Evolutionary conservation across 1,140 invertebrate genomes (phyloP).

Genomic region (Dreissena polymorpha): DNA sequence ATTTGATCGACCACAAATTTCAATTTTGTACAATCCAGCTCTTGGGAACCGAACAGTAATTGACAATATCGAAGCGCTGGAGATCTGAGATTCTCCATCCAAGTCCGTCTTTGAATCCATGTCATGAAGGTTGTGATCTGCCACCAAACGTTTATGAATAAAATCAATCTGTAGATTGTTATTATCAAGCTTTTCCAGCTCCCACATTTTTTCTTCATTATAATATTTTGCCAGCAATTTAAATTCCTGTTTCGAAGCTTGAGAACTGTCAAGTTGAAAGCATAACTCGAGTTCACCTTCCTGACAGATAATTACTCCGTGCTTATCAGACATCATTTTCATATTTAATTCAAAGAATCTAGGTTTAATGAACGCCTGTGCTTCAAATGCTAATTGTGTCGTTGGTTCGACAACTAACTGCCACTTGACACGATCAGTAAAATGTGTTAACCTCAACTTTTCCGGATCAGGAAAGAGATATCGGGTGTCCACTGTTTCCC

Average conservation of each 20-base stretch:
- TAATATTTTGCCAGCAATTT: slow-evolving; percentile 6
- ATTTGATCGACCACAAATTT: slow-evolving; percentile 14
- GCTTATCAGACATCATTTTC: background rate
- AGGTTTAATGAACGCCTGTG: slow-evolving; percentile 16
- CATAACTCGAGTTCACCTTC: slow-evolving; percentile 20
- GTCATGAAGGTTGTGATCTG: background rate
- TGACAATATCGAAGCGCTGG: background rate
- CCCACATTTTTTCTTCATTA: slow-evolving; percentile 18
- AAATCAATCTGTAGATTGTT: slow-evolving; percentile 14
- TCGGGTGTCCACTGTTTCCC: background rate
- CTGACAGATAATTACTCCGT: background rate
- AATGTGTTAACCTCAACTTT: slow-evolving; percentile 20
- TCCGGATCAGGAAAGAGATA: slow-evolving; percentile 30
- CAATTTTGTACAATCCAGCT: slow-evolving; percentile 24
- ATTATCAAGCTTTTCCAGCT: background rate
- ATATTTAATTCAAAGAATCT: slow-evolving; percentile 30
- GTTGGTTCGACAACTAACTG: slow-evolving; percentile 2
- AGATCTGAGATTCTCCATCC: too few species aligned
- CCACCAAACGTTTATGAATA: slow-evolving; percentile 8
- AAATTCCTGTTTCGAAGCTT: slow-evolving; percentile 4
- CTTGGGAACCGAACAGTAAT: slow-evolving; percentile 21
- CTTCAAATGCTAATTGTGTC: background rate
- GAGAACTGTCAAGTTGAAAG: background rate
- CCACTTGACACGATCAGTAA: slow-evolving; percentile 7
- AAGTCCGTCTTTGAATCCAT: too few species aligned